phyloP scores from a whole-genome alignment of 2,797 vertebrate species.

The Sciaenops ocellatus region DNA sequence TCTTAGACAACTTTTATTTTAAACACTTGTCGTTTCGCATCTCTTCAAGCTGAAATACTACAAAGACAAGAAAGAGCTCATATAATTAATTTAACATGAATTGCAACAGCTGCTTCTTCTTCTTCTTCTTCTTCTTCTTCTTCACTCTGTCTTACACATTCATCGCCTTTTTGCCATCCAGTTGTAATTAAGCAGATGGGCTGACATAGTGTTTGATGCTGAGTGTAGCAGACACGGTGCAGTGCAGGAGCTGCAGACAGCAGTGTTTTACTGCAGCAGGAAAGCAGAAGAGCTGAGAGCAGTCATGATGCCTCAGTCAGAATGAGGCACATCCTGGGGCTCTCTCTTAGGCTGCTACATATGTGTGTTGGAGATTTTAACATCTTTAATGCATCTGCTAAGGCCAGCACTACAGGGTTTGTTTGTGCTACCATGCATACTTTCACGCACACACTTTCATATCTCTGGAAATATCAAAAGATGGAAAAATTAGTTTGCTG shows the following conservation, averaged over 20 bases:
- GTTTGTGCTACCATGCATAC: neutral
- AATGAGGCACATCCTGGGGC: neutral
- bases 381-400: too few species aligned
- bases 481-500: neutral
- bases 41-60: neutral
- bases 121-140: neutral
- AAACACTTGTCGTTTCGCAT: neutral
- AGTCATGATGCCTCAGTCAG: slow-evolving; percentile 8
- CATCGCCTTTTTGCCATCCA: neutral
- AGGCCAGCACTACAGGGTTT: neutral
- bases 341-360: too few species aligned
- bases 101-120: neutral
- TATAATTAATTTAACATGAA: neutral
- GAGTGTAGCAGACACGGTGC: slow-evolving; percentile 73
- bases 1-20: neutral
- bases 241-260: slow-evolving; percentile 60
- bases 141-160: neutral
- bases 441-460: neutral
- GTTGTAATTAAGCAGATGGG: slow-evolving; percentile 67
- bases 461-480: slow-evolving; percentile 4
- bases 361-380: too few species aligned
- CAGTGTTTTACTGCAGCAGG: slow-evolving; percentile 69
- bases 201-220: slow-evolving; percentile 40
- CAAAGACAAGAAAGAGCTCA: neutral
- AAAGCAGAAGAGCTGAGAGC: slow-evolving; percentile 29